Evolutionary conservation across 2,888 invertebrate species (phyloP), one percentile per base, ranked within the genome.

Genomic region (Timandra comae): DNA sequence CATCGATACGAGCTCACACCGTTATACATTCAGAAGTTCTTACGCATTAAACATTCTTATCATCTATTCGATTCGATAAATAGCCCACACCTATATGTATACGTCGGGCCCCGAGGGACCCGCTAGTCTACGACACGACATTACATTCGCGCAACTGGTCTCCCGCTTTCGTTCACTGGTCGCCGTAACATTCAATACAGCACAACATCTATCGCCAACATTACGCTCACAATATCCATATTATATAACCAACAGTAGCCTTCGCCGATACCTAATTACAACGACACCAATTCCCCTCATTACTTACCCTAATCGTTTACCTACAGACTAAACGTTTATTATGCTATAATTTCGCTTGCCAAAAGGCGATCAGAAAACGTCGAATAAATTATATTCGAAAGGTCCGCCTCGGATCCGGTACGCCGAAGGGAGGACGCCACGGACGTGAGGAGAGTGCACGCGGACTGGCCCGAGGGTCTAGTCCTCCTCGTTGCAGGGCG

Each of bases 1-100:
- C 69, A 76, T 65, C 68, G 56, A 70, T 67, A 77, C 70, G 63
- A 70, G 71, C 65, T 71, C 70, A 75, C 67, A 73, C 60, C 68
- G 59, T 64, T 68, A 67, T 61, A 75, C 78, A 77, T 73, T 72
- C 76, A 78, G 63, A 74, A 65, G 67, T 69, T 72, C 73, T 76
- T 77, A 80, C 60, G 72, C 69, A 71, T 61, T 68, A 70, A 76
- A 75, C 73, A 70, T 69, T 53, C 69, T 72, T 73, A 74, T 54
- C 63, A 57, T 58, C 74, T 73, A 80, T 69, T 69, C 75, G 62
- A 78, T 74, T 75, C 68, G 73, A 79, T 79, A 77, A 75, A 78
- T 77, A 77, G 75, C 79, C 82, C 79, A 81, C 77, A 80, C 81
- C 79, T 78, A 82, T 66, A 73, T 63, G 70, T 65, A 70, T 72